These are phyloP conservation scores for Lucilia cuprina DNA, from an alignment of 1,140 invertebrate species.

Conservation along the genomic window DNA sequence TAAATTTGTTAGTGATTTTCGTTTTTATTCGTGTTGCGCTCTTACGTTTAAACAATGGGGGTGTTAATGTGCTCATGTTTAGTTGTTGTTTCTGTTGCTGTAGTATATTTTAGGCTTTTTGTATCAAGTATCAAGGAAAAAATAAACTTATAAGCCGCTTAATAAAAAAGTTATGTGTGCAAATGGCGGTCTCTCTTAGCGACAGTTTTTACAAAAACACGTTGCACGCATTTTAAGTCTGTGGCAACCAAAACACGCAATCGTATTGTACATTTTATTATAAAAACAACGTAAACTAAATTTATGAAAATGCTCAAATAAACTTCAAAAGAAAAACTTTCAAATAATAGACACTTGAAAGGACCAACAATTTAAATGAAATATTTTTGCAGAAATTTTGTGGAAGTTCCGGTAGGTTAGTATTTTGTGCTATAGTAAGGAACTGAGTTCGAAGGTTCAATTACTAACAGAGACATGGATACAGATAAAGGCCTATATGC, in stretches of 20 bases:
- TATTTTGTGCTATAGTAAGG: too few relatives aligned
- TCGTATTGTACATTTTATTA: neutral
- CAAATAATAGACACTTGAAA: neutral
- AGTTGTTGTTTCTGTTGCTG: neutral
- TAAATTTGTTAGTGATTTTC: neutral
- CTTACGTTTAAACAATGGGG: neutral
- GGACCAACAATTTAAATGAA: neutral
- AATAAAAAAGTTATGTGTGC: conserved; percentile 1
- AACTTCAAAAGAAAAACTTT: neutral
- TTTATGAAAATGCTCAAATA: neutral
- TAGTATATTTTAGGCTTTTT: neutral
- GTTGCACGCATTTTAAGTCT: conserved; percentile 13
- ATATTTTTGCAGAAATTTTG: too few relatives aligned
- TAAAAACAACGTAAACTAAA: neutral
- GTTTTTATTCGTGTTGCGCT: neutral
- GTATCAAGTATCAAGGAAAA: neutral
- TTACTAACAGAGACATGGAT: too few relatives aligned
- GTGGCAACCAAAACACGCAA: conserved; percentile 3
- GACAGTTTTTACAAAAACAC: neutral
- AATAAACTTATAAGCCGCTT: neutral
- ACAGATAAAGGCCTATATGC: too few relatives aligned
- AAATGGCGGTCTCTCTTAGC: neutral
- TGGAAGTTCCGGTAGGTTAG: too few relatives aligned
- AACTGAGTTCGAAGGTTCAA: too few relatives aligned
- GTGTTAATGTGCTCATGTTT: neutral